These are phyloP conservation scores for Calameuta idolon DNA, from an alignment of 2,888 invertebrate species.

Conservation along the genomic window DNA sequence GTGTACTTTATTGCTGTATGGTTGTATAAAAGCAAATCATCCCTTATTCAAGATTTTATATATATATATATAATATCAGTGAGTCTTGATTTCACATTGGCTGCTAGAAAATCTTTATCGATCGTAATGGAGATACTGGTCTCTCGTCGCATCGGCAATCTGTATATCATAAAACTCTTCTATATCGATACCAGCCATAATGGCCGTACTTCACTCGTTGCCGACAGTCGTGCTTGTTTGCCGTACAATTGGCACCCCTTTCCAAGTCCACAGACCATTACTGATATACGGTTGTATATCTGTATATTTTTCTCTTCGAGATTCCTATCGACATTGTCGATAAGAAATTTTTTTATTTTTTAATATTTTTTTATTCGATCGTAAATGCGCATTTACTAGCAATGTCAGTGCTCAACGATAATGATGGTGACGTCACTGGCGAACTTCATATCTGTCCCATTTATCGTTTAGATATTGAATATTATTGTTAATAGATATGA, in stretches of 20 bases:
- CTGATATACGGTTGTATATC: neutral
- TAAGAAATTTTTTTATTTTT: neutral
- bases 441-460: neutral
- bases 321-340: constrained; percentile 40
- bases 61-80: neutral
- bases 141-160: neutral
- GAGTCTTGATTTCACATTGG: neutral
- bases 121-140: neutral
- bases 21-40: neutral
- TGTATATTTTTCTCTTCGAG: constrained; percentile 35
- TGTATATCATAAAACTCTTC: neutral
- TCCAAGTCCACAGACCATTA: neutral
- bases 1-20: neutral
- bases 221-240: neutral
- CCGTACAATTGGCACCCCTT: neutral
- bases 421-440: neutral
- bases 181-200: neutral
- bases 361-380: neutral
- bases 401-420: neutral
- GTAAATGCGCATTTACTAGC: neutral
- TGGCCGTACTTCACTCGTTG: neutral
- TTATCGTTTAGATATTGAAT: neutral
- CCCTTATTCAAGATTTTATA: neutral
- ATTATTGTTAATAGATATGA: neutral
- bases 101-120: neutral